phyloP scores from a whole-genome alignment of 2,113 vertebrate species.

The Balaeniceps rex region DNA sequence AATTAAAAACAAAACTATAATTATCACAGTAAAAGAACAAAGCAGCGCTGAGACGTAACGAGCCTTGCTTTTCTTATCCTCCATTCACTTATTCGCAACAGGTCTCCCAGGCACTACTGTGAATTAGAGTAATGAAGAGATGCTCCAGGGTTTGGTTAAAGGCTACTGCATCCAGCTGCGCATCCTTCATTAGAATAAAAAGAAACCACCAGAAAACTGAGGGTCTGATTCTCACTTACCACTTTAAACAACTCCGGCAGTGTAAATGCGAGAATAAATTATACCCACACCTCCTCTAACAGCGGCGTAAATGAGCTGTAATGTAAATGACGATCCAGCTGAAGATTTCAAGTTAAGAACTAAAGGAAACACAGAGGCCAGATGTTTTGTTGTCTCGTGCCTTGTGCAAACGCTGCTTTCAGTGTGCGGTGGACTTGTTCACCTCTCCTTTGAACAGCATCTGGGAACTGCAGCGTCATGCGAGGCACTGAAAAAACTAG shows the following conservation, averaged over 20 bases:
- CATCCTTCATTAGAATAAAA: not conserved
- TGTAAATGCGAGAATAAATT: not conserved
- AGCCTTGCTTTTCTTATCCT: not conserved
- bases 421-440: not conserved
- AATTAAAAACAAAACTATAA: not conserved
- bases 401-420: not conserved
- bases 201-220: not conserved
- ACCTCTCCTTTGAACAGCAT: not conserved
- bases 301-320: not conserved
- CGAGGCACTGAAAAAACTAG: not conserved
- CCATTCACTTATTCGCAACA: not conserved
- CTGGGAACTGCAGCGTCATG: accelerated
- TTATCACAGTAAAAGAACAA: conserved; percentile 9
- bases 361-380: not conserved
- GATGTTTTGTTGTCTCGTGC: not conserved
- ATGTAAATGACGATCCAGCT: not conserved
- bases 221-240: not conserved
- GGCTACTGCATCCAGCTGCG: conserved; percentile 8
- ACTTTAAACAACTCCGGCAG: not conserved
- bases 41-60: not conserved
- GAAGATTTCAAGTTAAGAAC: not conserved
- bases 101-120: not conserved
- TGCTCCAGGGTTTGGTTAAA: conserved; percentile 12
- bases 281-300: not conserved
- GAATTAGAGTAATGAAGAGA: conserved; percentile 4